Conservation (phyloP, 2,888 invertebrate genomes). For the Lasioglossum villosulum region DNA sequence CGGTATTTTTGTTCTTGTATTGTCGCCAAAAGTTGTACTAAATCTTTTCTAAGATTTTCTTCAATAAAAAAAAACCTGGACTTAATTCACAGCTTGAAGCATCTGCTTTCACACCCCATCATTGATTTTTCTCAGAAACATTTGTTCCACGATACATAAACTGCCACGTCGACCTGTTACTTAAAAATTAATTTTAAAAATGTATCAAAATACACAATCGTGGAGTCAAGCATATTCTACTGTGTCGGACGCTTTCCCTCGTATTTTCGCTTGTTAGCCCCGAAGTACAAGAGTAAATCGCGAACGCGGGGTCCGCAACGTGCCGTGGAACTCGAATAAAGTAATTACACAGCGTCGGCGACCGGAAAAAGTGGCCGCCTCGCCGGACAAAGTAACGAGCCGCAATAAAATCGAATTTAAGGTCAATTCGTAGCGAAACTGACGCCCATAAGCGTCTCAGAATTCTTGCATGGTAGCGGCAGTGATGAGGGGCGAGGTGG, state of each 20-base stretch:
- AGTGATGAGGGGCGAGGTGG: slow-evolving; percentile 21
- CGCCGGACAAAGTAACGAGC: slow-evolving; percentile 27
- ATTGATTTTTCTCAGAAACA: not conserved
- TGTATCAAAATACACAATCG: not conserved
- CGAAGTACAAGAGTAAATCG: not conserved
- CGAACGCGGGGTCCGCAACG: not conserved
- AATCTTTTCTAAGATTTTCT: too few species aligned
- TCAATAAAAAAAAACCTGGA: too few species aligned
- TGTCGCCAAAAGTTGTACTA: too few species aligned
- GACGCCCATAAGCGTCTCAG: slow-evolving; percentile 39
- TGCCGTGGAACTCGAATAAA: slow-evolving; percentile 52
- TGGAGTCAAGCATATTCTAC: not conserved
- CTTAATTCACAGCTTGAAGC: too few species aligned
- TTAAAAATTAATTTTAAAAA: not conserved
- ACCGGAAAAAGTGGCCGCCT: slow-evolving; percentile 45
- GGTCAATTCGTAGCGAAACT: slow-evolving; percentile 57
- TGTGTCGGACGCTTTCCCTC: not conserved
- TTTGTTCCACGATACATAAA: not conserved
- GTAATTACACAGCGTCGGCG: slow-evolving; percentile 56
- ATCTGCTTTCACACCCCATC: too few species aligned
- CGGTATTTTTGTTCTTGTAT: too few species aligned
- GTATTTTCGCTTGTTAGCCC: not conserved
- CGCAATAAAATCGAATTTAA: slow-evolving; percentile 58
- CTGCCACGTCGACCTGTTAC: not conserved
- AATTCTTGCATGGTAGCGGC: slow-evolving; percentile 43